Evolutionary conservation across 1,140 invertebrate genomes (phyloP).

Genomic region (Apis dorsata): DNA sequence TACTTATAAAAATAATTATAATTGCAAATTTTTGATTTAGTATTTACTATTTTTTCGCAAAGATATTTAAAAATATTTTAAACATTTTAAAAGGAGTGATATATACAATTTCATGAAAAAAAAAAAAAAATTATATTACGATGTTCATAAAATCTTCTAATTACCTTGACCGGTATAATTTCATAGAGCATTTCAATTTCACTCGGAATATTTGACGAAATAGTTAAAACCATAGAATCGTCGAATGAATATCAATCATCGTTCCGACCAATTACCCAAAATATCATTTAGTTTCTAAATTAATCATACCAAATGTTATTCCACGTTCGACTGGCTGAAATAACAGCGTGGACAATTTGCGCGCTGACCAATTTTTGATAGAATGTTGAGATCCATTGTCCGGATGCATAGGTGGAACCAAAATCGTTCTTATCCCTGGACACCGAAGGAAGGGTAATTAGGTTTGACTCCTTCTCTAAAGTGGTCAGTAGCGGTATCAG

Average conservation of each 20-base stretch:
- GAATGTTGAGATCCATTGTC: neutral
- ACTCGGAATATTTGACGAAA: neutral
- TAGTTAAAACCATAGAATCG: neutral
- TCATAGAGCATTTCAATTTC: neutral
- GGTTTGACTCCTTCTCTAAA: constrained; percentile 91
- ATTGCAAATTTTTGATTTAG: accelerated
- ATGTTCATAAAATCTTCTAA: neutral
- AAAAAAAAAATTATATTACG: neutral
- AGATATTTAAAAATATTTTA: neutral
- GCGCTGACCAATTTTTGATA: too few species aligned
- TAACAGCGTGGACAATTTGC: too few species aligned
- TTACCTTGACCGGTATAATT: neutral
- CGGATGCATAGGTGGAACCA: constrained; percentile 78
- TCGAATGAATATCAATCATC: constrained; percentile 14
- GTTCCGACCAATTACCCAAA: neutral
- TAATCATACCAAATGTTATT: neutral
- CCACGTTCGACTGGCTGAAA: neutral
- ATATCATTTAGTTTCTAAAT: constrained; percentile 1
- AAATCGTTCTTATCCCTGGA: constrained; percentile 88
- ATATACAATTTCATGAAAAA: neutral
- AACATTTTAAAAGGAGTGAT: neutral
- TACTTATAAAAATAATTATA: too few species aligned
- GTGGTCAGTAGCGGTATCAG: constrained; percentile 87
- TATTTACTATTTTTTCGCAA: neutral
- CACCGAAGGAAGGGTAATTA: constrained; percentile 87